These are phyloP conservation scores for Toxostoma redivivum DNA, from an alignment of 2,113 vertebrate genomes.

Conservation along the genomic window DNA sequence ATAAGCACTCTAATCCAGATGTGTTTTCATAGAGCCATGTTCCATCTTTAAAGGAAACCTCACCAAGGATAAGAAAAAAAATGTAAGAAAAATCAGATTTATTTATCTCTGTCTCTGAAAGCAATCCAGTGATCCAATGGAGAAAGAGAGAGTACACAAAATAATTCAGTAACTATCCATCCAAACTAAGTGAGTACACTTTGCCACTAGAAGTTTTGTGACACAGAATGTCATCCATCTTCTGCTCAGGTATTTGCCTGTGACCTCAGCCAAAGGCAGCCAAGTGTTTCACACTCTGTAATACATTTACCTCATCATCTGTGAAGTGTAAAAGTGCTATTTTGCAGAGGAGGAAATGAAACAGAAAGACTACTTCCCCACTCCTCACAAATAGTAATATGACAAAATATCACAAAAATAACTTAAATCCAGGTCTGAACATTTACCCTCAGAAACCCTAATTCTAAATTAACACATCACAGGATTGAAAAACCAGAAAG, in stretches of 20 bases:
- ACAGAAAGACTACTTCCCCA: neutral
- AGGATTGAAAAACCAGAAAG: neutral
- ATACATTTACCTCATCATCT: neutral
- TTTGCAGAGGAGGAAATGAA: neutral
- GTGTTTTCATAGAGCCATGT: neutral
- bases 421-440: neutral
- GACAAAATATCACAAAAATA: neutral
- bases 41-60: neutral
- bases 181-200: fast-evolving
- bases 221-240: neutral
- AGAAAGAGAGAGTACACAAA: neutral
- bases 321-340: neutral
- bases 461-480: neutral
- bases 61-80: neutral
- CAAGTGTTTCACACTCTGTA: neutral
- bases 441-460: neutral
- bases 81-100: neutral
- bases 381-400: neutral
- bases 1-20: neutral
- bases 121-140: neutral
- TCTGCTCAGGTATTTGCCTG: neutral
- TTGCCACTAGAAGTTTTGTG: neutral
- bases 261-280: neutral
- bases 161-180: neutral
- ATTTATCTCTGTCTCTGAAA: neutral